These are phyloP conservation scores for Crypturellus tataupa DNA, from an alignment of 2,797 vertebrate species.

Conservation along the genomic window DNA sequence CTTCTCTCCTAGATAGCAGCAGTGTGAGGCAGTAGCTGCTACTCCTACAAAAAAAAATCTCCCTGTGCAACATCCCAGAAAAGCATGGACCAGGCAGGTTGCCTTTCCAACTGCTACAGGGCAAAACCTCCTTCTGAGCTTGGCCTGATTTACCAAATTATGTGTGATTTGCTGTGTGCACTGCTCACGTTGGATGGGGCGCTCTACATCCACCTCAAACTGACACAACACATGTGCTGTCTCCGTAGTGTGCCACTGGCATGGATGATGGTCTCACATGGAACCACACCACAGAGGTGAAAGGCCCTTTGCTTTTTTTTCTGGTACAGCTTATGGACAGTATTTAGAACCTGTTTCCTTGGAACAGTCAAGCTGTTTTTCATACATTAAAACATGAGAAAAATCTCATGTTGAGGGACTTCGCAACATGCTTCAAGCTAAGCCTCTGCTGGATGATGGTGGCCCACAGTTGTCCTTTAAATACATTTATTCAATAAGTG, in stretches of 20 bases:
- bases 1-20: neutral
- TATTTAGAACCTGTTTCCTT: neutral
- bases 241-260: fast-evolving
- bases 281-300: neutral
- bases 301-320: neutral
- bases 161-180: fast-evolving
- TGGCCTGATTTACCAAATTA: neutral
- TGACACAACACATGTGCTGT: neutral
- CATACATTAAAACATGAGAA: neutral
- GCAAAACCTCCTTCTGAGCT: neutral
- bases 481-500: neutral
- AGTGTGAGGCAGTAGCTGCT: neutral
- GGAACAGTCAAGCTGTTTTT: neutral
- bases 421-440: slow-evolving; percentile 65
- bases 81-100: neutral
- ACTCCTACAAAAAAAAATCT: neutral
- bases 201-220: neutral
- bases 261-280: fast-evolving
- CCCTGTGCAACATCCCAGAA: fast-evolving
- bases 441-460: neutral
- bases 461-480: neutral
- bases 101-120: neutral
- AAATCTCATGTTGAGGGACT: neutral
- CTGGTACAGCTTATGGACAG: neutral
- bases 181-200: fast-evolving